Base-by-base conservation (phyloP, 2,888 invertebrate genomes). In the Xanthorhoe spadicearia region DNA sequence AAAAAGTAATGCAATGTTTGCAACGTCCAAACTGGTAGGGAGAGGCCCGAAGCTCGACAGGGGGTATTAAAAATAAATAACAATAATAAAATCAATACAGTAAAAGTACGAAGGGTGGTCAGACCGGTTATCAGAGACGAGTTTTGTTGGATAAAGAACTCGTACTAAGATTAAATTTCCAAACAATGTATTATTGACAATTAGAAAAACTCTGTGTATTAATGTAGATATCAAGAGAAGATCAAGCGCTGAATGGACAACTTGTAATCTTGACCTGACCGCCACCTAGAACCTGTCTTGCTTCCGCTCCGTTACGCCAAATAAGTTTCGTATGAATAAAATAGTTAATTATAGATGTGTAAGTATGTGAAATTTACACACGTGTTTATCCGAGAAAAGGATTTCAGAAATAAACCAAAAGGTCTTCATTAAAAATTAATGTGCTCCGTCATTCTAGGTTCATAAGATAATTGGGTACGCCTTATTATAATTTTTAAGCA, bases 241-340 rank as follows among this genome's bases (percentile, higher is more conserved):
- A 74, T 73, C 63, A 71, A 64, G 51, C 59, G 74, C 64, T 77
- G 71, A 74, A 75, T 74, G 72, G 74, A 70, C 66, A 62, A 66
- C 59, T 68, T 72, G 78, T 78, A 78, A 81, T 80, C 78, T 81
- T 83, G 81, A 80, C 78, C 79, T n/a, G 80, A 79, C 66, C 67
- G 61, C 69, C 63, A 69, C 64, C 64, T 66, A 73, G 75, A 76
- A 81, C 83, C 77, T 76, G 84, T 81, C 78, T 74, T 71, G 73
- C 75, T 85, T 85, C 81, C 83, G 81, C 74, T 80, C 80, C 74
- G 81, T 80, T 81, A 81, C 78, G 77, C 71, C 64, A 75, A 83
- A 69, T 70, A 80, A 77, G 77, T 77, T 65, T 71, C 68, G 77
- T 77, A 77, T 79, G 77, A 81, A 81, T 77, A 78, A 77, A 74